Evolutionary conservation across 1,140 invertebrate species (phyloP).

Genomic region (Diprion similis): DNA sequence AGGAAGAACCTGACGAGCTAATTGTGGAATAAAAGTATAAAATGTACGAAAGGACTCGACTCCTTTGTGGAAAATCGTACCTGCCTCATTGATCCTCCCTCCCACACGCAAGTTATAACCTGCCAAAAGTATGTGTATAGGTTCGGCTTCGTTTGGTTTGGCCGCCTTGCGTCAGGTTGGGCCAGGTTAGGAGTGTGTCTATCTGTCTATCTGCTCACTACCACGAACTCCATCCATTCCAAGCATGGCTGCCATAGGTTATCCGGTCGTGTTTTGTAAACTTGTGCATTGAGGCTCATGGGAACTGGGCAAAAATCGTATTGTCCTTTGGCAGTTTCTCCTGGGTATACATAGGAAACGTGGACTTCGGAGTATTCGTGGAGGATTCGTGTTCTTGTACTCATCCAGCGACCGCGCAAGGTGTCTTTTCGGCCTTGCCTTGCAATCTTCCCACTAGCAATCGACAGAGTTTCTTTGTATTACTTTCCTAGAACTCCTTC

Average conservation of each 20-base stretch:
- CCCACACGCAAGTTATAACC: no score
- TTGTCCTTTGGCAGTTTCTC: not conserved
- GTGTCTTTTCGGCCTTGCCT: not conserved
- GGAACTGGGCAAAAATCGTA: not conserved
- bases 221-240: not conserved
- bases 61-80: no score
- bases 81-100: no score
- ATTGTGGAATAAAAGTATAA: not conserved
- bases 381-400: not conserved
- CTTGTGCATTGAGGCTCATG: not conserved
- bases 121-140: no score
- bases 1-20: not conserved
- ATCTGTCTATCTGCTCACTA: not conserved
- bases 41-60: no score
- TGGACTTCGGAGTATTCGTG: not conserved
- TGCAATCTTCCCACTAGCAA: not conserved
- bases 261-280: constrained; percentile 4
- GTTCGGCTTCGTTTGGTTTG: no score
- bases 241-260: not conserved
- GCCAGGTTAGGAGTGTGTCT: not conserved
- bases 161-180: not conserved
- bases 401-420: not conserved
- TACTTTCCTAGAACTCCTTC: not conserved
- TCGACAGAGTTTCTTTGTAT: not conserved
- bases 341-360: not conserved